A percentile compares a stretch with the other conserved stretches of the same genome.
phyloP scores from a whole-genome alignment of 2,113 vertebrate species.

The Carlito syrichta region DNA sequence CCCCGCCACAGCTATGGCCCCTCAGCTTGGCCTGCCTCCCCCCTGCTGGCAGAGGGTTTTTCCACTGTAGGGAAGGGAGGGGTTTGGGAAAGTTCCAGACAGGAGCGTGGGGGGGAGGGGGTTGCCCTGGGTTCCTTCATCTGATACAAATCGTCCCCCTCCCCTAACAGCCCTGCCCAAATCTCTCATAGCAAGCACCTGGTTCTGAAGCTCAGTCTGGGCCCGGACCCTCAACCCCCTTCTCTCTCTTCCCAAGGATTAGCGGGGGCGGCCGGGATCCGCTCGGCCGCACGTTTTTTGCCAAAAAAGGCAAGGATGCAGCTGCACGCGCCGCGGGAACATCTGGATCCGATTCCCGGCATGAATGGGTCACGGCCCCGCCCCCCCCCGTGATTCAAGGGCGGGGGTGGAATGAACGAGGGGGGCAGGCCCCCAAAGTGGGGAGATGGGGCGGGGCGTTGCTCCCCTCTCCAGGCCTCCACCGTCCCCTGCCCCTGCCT shows the following conservation, averaged over 20 bases:
- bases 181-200: not conserved
- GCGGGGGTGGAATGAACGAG: conserved; percentile 76
- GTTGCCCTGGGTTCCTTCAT: not conserved
- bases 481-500: not conserved
- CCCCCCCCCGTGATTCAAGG: conserved; percentile 70
- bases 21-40: not conserved
- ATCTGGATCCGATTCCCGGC: conserved; percentile 96
- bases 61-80: conserved; percentile 3
- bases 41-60: conserved; percentile 25
- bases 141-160: not conserved
- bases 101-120: not conserved
- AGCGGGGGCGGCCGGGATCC: conserved; percentile 44
- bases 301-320: conserved; percentile 99
- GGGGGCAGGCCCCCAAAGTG: conserved; percentile 65
- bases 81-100: not conserved
- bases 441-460: conserved; percentile 65
- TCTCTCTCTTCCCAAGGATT: conserved; percentile 20
- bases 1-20: not conserved
- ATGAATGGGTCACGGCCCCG: conserved; percentile 89
- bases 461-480: not conserved
- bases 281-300: conserved; percentile 89
- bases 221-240: conserved; percentile 50
- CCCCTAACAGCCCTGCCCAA: not conserved
- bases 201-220: not conserved
- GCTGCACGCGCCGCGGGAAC: conserved; percentile 85